Evolutionary conservation across 92 coral and sea anemone genomes (phyloP).

Genomic region (Epizoanthus scotinus): DNA sequence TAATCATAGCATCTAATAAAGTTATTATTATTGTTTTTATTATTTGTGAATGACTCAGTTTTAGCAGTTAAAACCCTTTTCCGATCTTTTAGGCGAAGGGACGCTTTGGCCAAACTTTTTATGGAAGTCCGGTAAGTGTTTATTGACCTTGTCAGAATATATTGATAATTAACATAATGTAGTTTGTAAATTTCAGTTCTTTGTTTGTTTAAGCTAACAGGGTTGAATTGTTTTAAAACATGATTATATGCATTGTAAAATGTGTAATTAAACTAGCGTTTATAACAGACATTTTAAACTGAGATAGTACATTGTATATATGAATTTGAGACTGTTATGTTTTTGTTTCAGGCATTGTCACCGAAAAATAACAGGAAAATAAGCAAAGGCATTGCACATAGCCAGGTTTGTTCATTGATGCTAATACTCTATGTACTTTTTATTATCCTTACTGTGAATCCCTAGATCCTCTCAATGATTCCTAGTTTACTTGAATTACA

Average conservation of each 20-base stretch:
- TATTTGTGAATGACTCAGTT: no score
- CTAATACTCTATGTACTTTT: no score
- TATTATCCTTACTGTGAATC: no score
- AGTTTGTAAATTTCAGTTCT: background rate
- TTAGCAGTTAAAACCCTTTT: background rate
- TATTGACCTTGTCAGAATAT: background rate
- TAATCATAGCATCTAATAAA: no score
- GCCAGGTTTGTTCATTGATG: conserved; percentile 23
- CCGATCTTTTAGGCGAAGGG: conserved; percentile 17
- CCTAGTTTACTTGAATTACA: no score
- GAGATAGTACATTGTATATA: no score
- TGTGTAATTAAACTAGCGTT: background rate
- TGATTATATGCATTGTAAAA: no score
- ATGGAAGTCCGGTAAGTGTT: conserved; percentile 7
- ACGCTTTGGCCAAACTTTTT: conserved; percentile 13
- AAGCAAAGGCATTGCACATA: conserved; percentile 29
- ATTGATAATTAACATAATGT: background rate
- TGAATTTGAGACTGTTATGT: background rate
- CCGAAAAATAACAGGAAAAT: conserved; percentile 5
- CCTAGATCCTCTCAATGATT: no score
- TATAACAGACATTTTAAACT: background rate
- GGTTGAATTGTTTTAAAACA: background rate
- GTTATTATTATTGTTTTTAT: no score
- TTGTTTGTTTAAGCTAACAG: background rate
- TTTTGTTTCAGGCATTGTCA: background rate